A percentile compares a stretch with the other conserved stretches of the same genome.
phyloP scores from a whole-genome alignment of 2,797 vertebrate genomes.

The Zenarchopterus dispar region DNA sequence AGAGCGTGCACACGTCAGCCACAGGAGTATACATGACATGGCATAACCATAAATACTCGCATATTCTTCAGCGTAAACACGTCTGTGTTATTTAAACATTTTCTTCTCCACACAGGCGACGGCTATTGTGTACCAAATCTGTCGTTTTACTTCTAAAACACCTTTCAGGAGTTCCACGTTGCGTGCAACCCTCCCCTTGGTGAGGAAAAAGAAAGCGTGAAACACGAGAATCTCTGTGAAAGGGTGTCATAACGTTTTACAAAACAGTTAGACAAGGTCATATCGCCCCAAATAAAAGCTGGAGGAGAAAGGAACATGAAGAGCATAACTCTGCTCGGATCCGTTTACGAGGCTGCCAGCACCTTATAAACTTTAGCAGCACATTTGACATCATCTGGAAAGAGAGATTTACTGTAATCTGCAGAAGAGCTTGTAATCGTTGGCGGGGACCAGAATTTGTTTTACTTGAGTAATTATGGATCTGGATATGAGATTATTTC shows the following conservation, averaged over 20 bases:
- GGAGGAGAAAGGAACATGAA: conserved; percentile 61
- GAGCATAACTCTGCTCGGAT: conserved; percentile 70
- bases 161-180: conserved; percentile 46
- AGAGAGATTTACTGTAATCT: conserved; percentile 49
- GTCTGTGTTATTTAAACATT: conserved; percentile 43
- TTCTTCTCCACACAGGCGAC: conserved; percentile 26
- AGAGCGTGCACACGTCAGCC: background rate
- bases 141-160: conserved; percentile 73
- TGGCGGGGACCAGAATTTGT: conserved; percentile 26
- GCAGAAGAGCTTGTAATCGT: conserved; percentile 33
- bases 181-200: conserved; percentile 3
- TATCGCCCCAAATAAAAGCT: conserved; percentile 75
- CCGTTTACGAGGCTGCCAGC: conserved; percentile 78
- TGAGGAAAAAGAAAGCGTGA: conserved; percentile 46
- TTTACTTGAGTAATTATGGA: conserved; percentile 44
- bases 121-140: conserved; percentile 52
- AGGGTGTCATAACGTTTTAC: conserved; percentile 68
- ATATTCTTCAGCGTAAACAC: conserved; percentile 1
- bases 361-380: conserved; percentile 70
- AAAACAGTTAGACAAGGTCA: conserved; percentile 60
- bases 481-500: conserved; percentile 19
- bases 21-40: conserved; percentile 1
- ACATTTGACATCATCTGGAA: conserved; percentile 60
- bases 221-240: conserved; percentile 62
- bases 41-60: too few species aligned